These are phyloP conservation scores for Cepaea hortensis DNA, from an alignment of 2,888 invertebrate genomes.

Conservation along the genomic window DNA sequence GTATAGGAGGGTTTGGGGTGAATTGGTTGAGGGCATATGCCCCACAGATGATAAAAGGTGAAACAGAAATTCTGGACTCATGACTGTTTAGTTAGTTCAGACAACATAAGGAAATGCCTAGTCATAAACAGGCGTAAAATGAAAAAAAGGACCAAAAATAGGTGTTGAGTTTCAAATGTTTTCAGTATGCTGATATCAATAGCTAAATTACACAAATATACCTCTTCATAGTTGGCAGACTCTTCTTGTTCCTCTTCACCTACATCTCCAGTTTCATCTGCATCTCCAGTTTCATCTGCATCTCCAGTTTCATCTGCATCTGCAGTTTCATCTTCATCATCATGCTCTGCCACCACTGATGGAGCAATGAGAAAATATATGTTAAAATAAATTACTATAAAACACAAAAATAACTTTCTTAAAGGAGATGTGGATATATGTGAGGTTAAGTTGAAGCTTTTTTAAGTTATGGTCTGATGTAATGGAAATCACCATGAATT, in stretches of 20 bases:
- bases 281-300: not conserved
- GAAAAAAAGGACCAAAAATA: too few species aligned
- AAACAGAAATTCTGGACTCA: not conserved
- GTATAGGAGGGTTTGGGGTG: too few species aligned
- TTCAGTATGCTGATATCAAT: not conserved
- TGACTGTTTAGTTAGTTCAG: not conserved
- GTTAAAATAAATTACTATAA: not conserved
- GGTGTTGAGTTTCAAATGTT: too few species aligned
- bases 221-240: constrained; percentile 68
- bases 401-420: not conserved
- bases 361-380: not conserved
- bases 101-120: too few species aligned
- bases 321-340: constrained; percentile 27
- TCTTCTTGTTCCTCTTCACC: constrained; percentile 68
- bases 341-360: constrained; percentile 15
- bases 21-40: too few species aligned
- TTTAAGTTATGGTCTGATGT: not conserved
- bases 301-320: constrained; percentile 4
- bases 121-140: too few species aligned
- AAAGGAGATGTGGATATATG: too few species aligned
- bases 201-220: not conserved
- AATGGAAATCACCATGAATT: not conserved
- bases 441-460: too few species aligned
- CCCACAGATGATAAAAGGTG: too few species aligned
- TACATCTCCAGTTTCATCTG: constrained; percentile 53